Evolutionary conservation across 2,888 invertebrate species (phyloP).

Genomic region (Heliconius sara): DNA sequence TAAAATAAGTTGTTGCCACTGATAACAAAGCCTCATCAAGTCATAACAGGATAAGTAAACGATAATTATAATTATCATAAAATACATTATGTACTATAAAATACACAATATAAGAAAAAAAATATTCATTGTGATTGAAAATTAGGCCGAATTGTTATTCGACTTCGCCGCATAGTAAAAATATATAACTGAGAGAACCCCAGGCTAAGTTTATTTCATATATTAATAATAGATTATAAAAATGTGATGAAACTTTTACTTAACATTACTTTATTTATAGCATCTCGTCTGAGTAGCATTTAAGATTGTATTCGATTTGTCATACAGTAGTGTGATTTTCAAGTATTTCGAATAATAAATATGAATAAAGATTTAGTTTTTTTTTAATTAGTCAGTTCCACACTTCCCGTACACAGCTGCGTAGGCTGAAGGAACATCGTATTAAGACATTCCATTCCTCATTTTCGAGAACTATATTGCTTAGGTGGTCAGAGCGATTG

Average conservation of each 20-base stretch:
- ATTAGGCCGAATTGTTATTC: background rate
- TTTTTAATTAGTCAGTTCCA: too few species aligned
- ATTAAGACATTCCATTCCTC: too few species aligned
- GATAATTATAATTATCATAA: constrained; percentile 16
- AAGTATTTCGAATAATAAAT: background rate
- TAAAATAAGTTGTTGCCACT: constrained; percentile 4
- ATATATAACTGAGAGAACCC: too few species aligned
- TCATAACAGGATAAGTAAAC: constrained; percentile 23
- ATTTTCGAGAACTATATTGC: too few species aligned
- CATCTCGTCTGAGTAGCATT: background rate
- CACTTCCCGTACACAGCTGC: too few species aligned
- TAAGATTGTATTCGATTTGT: background rate
- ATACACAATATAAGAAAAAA: background rate
- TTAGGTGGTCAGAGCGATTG: too few species aligned
- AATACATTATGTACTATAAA: constrained; percentile 22
- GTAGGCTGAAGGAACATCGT: too few species aligned
- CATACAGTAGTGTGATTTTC: background rate
- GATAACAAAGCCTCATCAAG: constrained; percentile 24
- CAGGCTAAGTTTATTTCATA: too few species aligned
- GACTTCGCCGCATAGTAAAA: background rate
- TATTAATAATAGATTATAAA: background rate
- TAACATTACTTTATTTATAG: background rate
- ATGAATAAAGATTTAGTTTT: background rate
- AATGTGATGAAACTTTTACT: background rate
- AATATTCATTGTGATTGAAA: background rate